Base-by-base conservation (phyloP, 2,888 invertebrate species). In the Hirtodrosophila duncani region DNA sequence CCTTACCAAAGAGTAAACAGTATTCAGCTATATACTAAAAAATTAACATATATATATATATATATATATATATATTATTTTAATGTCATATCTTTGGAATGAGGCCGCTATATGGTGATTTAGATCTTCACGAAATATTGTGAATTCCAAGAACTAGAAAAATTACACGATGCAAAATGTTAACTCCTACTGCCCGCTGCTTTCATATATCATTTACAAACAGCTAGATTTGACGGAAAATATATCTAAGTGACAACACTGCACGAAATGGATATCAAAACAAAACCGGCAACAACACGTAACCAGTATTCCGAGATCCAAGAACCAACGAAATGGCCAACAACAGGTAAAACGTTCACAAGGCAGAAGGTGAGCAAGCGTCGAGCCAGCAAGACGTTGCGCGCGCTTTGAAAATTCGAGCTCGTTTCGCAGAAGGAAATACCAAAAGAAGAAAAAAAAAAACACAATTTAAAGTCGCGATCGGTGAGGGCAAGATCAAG, bases 331-430 rank as follows among this genome's bases (percentile, higher is more conserved):
- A 21, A 24, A 20, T 11, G 9, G 33, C 31, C 41, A 26, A 62
- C 80, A 75, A 81, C 75, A 74, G 79, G 78, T 75, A 81, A 59
- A 44, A 59, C 61, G 48, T 33, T 23, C 36, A 31, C 9, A 60
- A 53, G 42, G 56, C 74, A 75, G 79, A 79, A 79, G 81, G 79
- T 69, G 82, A 84, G 82, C 82, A 71, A 68, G 69, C 71, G 68
- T 75, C 60, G 71, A 64, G 64, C 63, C 62, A 83, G 69, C 23
- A 64, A 81, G 83, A 82, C 83, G 83, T 80, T 57, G 50, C 55
- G 17, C 53, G 66, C 65, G 62, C 62, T 59, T 64, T n/a, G n/a
- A n/a, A 50, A 53, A 49, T 55, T 63, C 55, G 46, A 21, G 23
- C 20, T 42, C 33, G 26, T 33, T 17, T 57, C 33, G 8, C 23